Percentiles rank a stretch among this genome's conserved stretches.
Evolutionary conservation across 1,140 invertebrate genomes (phyloP).

Genomic region (Stenopsyche tienmushanensis): DNA sequence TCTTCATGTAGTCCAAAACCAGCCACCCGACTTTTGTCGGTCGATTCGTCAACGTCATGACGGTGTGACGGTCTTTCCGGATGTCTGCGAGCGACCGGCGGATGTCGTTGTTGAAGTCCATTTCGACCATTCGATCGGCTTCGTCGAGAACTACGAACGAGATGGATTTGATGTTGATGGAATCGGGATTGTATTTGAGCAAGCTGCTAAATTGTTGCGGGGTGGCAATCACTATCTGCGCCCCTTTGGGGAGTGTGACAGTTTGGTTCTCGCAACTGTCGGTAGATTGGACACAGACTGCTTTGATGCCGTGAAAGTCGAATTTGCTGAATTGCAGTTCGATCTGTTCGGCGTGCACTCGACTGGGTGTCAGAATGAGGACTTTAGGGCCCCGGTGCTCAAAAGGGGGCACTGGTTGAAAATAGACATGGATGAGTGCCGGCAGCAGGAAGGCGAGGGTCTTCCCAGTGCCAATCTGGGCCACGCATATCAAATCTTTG

Average conservation of each 20-base stretch:
- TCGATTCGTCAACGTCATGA: conserved; percentile 91
- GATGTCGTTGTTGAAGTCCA: conserved; percentile 89
- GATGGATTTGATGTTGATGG: conserved; percentile 71
- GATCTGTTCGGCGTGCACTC: conserved; percentile 90
- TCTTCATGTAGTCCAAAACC: conserved; percentile 80
- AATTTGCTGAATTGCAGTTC: conserved; percentile 87
- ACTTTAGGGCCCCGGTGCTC: conserved; percentile 80
- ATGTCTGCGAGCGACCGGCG: conserved; percentile 76
- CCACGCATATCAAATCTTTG: conserved; percentile 89
- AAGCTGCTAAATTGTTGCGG: conserved; percentile 87
- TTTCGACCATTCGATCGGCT: conserved; percentile 84
- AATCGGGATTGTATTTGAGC: conserved; percentile 59
- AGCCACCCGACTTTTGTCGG: conserved; percentile 77
- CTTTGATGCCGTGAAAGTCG: conserved; percentile 77
- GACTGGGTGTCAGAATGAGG: conserved; percentile 83
- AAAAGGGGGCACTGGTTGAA: conserved; percentile 67
- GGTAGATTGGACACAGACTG: conserved; percentile 87
- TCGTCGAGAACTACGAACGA: conserved; percentile 91
- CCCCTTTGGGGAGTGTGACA: conserved; percentile 65
- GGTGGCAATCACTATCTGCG: conserved; percentile 88
- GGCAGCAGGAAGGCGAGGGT: conserved; percentile 90
- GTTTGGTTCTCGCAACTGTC: conserved; percentile 77
- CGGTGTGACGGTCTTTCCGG: conserved; percentile 76
- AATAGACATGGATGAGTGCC: conserved; percentile 85
- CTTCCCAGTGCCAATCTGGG: conserved; percentile 89